Percentiles rank a stretch among this genome's conserved stretches.
These are phyloP conservation scores for Toxotes lorentzi DNA, from an alignment of 2,797 vertebrate genomes.

Conservation along the genomic window DNA sequence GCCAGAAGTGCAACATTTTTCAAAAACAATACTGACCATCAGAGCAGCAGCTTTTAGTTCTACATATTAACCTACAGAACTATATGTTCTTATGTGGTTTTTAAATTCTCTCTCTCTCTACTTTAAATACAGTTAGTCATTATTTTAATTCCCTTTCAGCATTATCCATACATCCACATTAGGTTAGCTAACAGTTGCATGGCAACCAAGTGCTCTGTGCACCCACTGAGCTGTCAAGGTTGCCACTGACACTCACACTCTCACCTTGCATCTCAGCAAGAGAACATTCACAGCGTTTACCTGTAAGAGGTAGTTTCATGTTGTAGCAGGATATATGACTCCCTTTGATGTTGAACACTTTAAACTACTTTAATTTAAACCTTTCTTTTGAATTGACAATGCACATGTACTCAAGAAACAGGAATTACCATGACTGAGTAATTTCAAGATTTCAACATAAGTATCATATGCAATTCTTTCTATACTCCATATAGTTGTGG, in stretches of 20 bases:
- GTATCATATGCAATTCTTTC: neutral
- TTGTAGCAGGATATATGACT: neutral
- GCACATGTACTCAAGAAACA: neutral
- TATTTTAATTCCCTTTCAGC: neutral
- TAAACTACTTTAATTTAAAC: neutral
- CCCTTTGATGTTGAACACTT: neutral
- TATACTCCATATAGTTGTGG: too few species aligned
- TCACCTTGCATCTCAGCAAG: constrained; percentile 1
- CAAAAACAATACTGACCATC: neutral
- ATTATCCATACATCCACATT: neutral
- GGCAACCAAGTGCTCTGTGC: constrained; percentile 22
- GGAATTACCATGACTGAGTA: neutral
- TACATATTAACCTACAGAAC: neutral
- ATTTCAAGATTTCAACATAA: neutral
- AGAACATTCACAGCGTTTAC: neutral
- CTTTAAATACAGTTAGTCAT: neutral
- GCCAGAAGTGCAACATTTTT: neutral
- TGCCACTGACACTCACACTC: constrained; percentile 1
- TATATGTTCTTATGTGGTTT: neutral
- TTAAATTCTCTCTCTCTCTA: neutral
- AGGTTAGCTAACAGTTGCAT: constrained; percentile 24
- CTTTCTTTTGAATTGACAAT: neutral
- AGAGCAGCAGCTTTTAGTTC: neutral
- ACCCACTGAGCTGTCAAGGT: constrained; percentile 8
- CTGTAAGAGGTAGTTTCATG: neutral